Base-by-base conservation (phyloP, 2,113 vertebrate species). In the Porphyrio hochstetteri region DNA sequence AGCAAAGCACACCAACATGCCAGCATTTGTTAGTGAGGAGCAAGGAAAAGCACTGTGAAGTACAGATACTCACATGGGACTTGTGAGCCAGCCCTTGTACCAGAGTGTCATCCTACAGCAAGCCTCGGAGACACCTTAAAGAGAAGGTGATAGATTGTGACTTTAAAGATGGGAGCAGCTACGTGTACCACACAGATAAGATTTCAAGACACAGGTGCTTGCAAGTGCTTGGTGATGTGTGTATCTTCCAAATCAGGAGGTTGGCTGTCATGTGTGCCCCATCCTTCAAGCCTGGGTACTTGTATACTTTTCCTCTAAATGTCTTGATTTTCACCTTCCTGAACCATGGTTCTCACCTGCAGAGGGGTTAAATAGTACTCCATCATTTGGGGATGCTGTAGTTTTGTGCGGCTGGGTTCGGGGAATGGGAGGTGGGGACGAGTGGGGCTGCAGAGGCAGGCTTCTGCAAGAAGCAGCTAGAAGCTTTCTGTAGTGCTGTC, bases 201-300 rank as follows among this genome's bases (percentile, higher is more conserved):
- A 57, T 19, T 57, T 69, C 57, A 36, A 52, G 42, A 59, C 7
- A 61, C 28, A 67, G 3, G 8, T 25, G 4, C 33, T 61, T 46
- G 14, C 25, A 74, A 21, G 35, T 88, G 21, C 36, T 86, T 79
- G 33, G 10, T 79, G 19, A 48, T 36, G 19, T 13, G 18, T 8
- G 1, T 52, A 25, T 42, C 23, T 55, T 76, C 21, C 36, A 70
- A 35, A 35, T 25, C 40, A 64, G 13, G 13, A 87, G 8, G 17
- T 13, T 4, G 3, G 5, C 13, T 69, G 36, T 7, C 11, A 2
- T 23, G 4, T 31, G 5, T 59, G 23, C 23, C 16, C 8, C 3
- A 79, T 2, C 18, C 4, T 68, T 86, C 68, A 44, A 48, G 24
- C 16, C 57, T 44, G 25, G 55, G 13, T 6, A 19, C 12, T 56